Conservation (phyloP, 2,113 vertebrate genomes). For the Serilophus lunatus region DNA sequence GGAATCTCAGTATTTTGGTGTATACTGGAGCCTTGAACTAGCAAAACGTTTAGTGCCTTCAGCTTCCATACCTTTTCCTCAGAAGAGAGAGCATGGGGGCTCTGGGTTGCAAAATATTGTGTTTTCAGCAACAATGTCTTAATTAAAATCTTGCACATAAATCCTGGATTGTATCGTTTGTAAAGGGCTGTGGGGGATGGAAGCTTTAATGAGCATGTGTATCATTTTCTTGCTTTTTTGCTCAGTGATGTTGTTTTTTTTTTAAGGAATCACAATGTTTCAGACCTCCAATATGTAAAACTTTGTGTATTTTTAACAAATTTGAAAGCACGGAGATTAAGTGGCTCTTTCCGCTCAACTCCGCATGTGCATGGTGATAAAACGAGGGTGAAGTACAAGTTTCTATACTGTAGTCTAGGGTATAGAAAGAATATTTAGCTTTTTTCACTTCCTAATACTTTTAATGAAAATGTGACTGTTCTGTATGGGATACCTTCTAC, state of each 20-base stretch:
- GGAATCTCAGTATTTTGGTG: neutral
- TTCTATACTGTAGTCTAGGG: neutral
- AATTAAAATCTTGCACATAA: neutral
- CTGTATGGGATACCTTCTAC: neutral
- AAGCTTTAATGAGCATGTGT: neutral
- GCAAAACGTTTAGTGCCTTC: neutral
- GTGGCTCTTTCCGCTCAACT: neutral
- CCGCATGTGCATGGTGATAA: neutral
- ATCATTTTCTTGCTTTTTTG: neutral
- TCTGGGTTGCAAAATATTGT: neutral
- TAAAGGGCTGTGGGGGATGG: neutral
- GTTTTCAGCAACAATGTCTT: neutral
- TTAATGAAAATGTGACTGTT: neutral
- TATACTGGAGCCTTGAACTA: neutral
- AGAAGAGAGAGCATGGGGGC: neutral
- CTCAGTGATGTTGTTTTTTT: neutral
- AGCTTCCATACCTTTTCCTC: neutral
- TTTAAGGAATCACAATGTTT: neutral
- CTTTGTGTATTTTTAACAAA: conserved; percentile 43
- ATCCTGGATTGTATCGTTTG: neutral
- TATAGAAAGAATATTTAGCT: neutral
- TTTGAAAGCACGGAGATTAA: neutral
- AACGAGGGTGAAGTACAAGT: neutral
- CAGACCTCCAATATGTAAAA: neutral
- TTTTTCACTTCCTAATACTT: neutral